Conservation (phyloP, 2,113 vertebrate species). For the Bufo gargarizans region DNA sequence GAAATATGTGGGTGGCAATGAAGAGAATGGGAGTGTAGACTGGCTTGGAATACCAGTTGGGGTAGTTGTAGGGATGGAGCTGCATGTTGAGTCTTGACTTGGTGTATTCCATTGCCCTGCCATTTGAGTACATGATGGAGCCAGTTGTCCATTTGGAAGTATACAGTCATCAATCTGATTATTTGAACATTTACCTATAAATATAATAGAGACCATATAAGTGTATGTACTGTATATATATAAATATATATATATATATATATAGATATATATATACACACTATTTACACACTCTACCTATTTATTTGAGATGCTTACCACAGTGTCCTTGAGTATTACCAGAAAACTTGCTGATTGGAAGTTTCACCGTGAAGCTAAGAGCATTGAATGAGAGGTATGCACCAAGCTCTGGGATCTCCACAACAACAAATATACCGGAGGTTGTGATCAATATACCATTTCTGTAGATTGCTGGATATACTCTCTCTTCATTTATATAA, state of each 20-base stretch:
- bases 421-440: slow-evolving; percentile 59
- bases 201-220: background rate
- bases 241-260: background rate
- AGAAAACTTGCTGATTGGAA: slow-evolving; percentile 70
- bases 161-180: slow-evolving; percentile 76
- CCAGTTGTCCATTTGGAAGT: slow-evolving; percentile 68
- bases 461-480: slow-evolving; percentile 65
- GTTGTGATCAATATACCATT: slow-evolving; percentile 64
- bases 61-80: background rate
- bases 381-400: slow-evolving; percentile 71
- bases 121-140: slow-evolving; percentile 74
- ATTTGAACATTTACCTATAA: slow-evolving; percentile 80
- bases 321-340: slow-evolving; percentile 82
- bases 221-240: background rate
- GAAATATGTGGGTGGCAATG: slow-evolving; percentile 27
- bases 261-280: no score
- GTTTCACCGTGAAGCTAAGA: slow-evolving; percentile 67
- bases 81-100: slow-evolving; percentile 55
- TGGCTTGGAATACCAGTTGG: background rate
- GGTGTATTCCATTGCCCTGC: slow-evolving; percentile 70
- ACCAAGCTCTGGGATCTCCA: slow-evolving; percentile 67
- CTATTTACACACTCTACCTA: background rate
- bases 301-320: slow-evolving; percentile 68
- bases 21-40: slow-evolving; percentile 18
- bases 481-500: slow-evolving; percentile 63